Percentiles rank a stretch among this genome's conserved stretches.
phyloP scores from a whole-genome alignment of 2,797 vertebrate species.

The Catharus ustulatus region DNA sequence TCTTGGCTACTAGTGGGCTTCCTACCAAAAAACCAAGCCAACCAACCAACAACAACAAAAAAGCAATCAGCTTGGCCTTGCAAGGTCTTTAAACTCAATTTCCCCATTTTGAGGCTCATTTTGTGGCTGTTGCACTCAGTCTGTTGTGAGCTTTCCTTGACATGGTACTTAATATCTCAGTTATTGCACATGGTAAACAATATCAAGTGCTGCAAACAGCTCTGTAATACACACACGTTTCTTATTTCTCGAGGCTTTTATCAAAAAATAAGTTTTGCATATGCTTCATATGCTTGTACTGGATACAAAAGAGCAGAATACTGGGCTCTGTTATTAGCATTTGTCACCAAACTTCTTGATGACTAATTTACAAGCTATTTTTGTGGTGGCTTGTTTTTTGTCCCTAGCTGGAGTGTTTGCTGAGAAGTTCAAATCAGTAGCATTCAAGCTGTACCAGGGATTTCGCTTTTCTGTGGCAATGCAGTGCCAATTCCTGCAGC shows the following conservation, averaged over 20 bases:
- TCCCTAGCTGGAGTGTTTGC: neutral
- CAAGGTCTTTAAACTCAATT: neutral
- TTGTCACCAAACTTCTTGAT: neutral
- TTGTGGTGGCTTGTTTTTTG: neutral
- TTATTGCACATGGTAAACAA: neutral
- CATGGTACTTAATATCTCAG: neutral
- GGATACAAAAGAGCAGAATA: neutral
- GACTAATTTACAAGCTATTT: conserved; percentile 21
- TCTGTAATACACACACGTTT: neutral
- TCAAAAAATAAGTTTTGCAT: neutral
- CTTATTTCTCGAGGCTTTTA: neutral
- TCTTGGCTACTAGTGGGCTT: neutral
- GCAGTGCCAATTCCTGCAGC: neutral
- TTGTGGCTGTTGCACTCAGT: neutral
- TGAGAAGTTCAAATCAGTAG: neutral
- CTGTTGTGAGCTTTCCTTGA: neutral
- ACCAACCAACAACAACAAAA: neutral
- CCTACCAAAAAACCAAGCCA: no score
- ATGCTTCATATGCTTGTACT: neutral
- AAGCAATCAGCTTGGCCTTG: neutral
- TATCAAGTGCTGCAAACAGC: neutral
- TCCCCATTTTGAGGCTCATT: neutral
- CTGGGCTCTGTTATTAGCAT: neutral
- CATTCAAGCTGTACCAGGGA: neutral
- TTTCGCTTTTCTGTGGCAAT: neutral